Evolutionary conservation across 2,888 invertebrate genomes (phyloP).

Genomic region (Candidula unifasciata): DNA sequence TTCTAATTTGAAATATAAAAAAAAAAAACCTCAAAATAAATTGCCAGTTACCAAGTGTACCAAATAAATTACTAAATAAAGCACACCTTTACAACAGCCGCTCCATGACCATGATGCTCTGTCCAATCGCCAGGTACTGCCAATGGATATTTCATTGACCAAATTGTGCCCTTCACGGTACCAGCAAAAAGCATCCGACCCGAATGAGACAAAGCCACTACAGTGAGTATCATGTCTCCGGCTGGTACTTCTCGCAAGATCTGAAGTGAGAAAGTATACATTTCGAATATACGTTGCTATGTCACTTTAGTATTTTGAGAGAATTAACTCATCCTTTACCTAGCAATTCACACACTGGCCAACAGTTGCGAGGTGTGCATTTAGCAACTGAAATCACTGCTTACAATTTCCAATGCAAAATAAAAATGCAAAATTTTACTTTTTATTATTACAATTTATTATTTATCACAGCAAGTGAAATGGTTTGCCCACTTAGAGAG

Average conservation of each 20-base stretch:
- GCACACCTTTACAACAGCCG: slow-evolving; percentile 79
- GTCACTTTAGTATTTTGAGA: background rate
- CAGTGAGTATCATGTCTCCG: slow-evolving; percentile 80
- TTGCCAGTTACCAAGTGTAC: background rate
- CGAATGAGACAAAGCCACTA: slow-evolving; percentile 85
- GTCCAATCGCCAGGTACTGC: slow-evolving; percentile 82
- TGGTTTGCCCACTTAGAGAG: too few relatives aligned
- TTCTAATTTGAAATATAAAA: background rate
- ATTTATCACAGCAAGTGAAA: too few relatives aligned
- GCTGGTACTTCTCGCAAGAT: slow-evolving; percentile 77
- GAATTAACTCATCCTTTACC: too few relatives aligned
- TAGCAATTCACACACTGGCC: too few relatives aligned
- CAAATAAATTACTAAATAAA: too few relatives aligned
- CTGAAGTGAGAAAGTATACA: slow-evolving; percentile 58
- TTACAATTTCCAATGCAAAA: too few relatives aligned
- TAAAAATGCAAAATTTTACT: too few relatives aligned
- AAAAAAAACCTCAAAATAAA: background rate
- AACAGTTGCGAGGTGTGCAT: too few relatives aligned
- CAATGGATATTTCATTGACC: slow-evolving; percentile 87
- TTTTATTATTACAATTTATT: too few relatives aligned
- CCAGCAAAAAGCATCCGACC: slow-evolving; percentile 89
- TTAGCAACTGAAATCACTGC: too few relatives aligned
- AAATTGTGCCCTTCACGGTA: slow-evolving; percentile 87
- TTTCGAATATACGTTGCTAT: background rate
- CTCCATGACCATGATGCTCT: slow-evolving; percentile 80